A percentile compares a stretch with the other conserved stretches of the same genome.
These are phyloP conservation scores for Salpingus planirostris DNA, from an alignment of 2,888 invertebrate genomes.

Conservation along the genomic window DNA sequence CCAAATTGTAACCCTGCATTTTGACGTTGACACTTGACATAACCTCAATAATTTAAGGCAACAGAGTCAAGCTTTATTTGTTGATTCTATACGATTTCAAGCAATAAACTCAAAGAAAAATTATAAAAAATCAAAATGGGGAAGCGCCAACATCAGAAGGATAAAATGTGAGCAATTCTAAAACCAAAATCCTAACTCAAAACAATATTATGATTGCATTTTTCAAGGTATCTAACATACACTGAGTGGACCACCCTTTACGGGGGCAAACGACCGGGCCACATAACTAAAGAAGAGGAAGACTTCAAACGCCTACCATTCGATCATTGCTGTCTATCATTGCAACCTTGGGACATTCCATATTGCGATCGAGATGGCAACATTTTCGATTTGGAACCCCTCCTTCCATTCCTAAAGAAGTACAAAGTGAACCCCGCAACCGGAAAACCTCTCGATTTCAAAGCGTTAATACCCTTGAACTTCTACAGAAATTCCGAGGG, in stretches of 20 bases:
- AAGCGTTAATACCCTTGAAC: constrained; percentile 73
- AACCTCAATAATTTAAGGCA: too few relatives aligned
- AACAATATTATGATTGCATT: background rate
- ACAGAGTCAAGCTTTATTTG: too few relatives aligned
- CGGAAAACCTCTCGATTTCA: constrained; percentile 78
- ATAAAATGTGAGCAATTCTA: constrained; percentile 63
- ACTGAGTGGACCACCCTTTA: constrained; percentile 86
- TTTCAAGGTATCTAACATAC: constrained; percentile 68
- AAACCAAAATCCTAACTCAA: constrained; percentile 7
- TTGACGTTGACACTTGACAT: too few relatives aligned
- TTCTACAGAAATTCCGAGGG: constrained; percentile 79
- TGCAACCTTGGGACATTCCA: constrained; percentile 88
- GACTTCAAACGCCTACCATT: constrained; percentile 88
- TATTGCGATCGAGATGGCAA: constrained; percentile 86
- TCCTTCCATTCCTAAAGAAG: constrained; percentile 80
- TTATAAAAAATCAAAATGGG: constrained; percentile 61
- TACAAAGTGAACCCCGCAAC: constrained; percentile 91
- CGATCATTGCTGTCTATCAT: constrained; percentile 83
- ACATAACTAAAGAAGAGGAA: constrained; percentile 62
- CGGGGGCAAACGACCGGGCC: constrained; percentile 68
- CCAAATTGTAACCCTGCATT: too few relatives aligned
- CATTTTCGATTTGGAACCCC: constrained; percentile 83
- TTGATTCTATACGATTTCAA: too few relatives aligned
- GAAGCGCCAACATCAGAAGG: constrained; percentile 88
- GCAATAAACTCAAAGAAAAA: background rate